Conservation (phyloP, 2,888 invertebrate genomes). For the Plebejus anna region DNA sequence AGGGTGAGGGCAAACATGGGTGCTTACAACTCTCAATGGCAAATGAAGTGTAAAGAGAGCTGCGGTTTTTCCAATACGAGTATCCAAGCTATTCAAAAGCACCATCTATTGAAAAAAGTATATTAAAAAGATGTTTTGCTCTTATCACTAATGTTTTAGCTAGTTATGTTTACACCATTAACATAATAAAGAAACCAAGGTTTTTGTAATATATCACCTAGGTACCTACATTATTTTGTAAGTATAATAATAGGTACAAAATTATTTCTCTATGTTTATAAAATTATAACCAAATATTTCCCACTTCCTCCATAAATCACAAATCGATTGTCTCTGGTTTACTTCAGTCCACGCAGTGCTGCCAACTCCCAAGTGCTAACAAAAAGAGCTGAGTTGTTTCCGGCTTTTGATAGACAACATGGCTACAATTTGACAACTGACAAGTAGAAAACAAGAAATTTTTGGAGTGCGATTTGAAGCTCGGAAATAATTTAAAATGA, state of each 20-base stretch:
- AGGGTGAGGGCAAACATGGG: conserved; percentile 23
- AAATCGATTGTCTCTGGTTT: conserved; percentile 3
- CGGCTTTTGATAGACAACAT: conserved; percentile 27
- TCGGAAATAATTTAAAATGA: conserved; percentile 79
- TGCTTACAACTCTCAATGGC: conserved; percentile 1
- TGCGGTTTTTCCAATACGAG: neutral
- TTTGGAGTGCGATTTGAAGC: conserved; percentile 67
- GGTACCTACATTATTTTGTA: too few species aligned
- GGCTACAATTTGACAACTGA: conserved; percentile 41
- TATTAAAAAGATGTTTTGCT: too few species aligned
- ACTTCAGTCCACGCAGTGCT: neutral
- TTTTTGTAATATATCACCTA: too few species aligned
- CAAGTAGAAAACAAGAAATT: conserved; percentile 65
- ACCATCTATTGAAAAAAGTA: neutral
- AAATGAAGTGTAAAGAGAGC: neutral
- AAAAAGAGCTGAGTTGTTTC: neutral
- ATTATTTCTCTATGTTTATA: too few species aligned
- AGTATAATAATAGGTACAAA: too few species aligned
- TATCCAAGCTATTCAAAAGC: neutral
- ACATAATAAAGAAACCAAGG: too few species aligned
- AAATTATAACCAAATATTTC: too few species aligned
- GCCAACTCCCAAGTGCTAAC: neutral
- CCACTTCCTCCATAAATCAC: too few species aligned
- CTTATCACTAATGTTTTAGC: neutral
- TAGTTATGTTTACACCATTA: too few species aligned